Base-by-base conservation (phyloP, 2,113 vertebrate genomes). In the Tragelaphus imberbis region DNA sequence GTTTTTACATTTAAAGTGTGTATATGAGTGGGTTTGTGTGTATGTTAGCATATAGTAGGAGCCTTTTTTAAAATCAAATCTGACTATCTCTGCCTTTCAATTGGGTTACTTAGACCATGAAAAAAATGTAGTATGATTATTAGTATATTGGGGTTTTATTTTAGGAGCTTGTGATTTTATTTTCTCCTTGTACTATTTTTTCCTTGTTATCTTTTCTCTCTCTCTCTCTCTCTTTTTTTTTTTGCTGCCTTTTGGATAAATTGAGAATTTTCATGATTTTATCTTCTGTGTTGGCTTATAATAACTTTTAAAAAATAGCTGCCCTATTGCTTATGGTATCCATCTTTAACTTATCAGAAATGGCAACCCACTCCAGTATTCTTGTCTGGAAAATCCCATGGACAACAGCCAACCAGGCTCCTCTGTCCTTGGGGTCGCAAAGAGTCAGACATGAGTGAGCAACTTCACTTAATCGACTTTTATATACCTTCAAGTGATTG, bases 241-340 rank as follows among this genome's bases (percentile, higher is more conserved):
- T 61, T n/a, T 81, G 44, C 61, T 96, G 28, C 4, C 11, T 84
- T 89, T 92, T 88, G 59, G 33, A n/a, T 92, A 47, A 33, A 55
- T n/a, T 86, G 51, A 89, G 51, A 27, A 86, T 81, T 80, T 86
- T 90, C 40, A 77, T 55, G 40, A 77, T 92, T 77, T 88, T 88
- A 28, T 49, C 55, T 89, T 28, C 19, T 65, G 23, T 51, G 30
- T 91, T 88, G 77, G 19, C 16, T 79, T 68, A 68, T 80, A 49
- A 40, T 87, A 71, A 44, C 14, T 90, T 59, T 0, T 4, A 23
- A 85, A 85, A 94, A 63, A 89, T 30, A 40, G 65, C 33, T 85
- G 8, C 27, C 63, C 11, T 88, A 19, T 6, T 25, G 10, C 33
- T 65, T 84, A 82, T 28, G 21, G 25, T 91, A 65, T 56, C 30